A percentile compares a stretch with the other conserved stretches of the same genome.
Conservation (phyloP, 2,797 vertebrate genomes). For the Pseudomugil tenellus region DNA sequence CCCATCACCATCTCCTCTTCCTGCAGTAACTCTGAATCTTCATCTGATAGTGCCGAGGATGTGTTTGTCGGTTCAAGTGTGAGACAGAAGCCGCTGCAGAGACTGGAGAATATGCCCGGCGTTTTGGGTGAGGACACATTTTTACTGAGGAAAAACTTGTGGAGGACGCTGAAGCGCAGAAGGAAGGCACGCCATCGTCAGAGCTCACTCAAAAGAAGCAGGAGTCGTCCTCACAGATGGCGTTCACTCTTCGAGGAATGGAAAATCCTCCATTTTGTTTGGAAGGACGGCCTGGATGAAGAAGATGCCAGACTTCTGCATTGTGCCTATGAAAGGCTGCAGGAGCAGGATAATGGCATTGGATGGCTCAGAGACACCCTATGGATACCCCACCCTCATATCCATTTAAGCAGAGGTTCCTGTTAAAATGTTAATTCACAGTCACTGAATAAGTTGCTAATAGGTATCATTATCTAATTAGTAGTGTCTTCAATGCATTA, state of each 20-base stretch:
- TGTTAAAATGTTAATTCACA: not conserved
- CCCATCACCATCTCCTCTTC: slow-evolving; percentile 66
- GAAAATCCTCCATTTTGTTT: slow-evolving; percentile 90
- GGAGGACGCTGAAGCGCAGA: slow-evolving; percentile 76
- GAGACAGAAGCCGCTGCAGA: slow-evolving; percentile 85
- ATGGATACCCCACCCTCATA: slow-evolving; percentile 97
- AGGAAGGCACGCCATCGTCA: slow-evolving; percentile 68
- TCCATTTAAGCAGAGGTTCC: slow-evolving; percentile 82
- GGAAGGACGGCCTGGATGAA: slow-evolving; percentile 92
- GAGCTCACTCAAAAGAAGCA: slow-evolving; percentile 73
- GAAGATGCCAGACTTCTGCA: slow-evolving; percentile 91
- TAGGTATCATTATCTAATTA: not conserved
- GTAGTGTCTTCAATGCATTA: not conserved
- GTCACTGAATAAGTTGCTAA: not conserved
- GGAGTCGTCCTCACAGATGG: slow-evolving; percentile 71
- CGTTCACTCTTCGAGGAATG: slow-evolving; percentile 88
- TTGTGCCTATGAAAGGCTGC: slow-evolving; percentile 85
- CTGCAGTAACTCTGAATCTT: slow-evolving; percentile 79
- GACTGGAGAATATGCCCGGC: slow-evolving; percentile 77
- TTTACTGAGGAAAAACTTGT: slow-evolving; percentile 39
- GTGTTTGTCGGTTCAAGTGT: slow-evolving; percentile 53
- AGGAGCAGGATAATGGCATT: slow-evolving; percentile 85
- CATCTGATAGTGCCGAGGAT: slow-evolving; percentile 79
- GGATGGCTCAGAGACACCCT: slow-evolving; percentile 91
- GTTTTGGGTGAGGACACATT: slow-evolving; percentile 52